Evolutionary conservation across 92 coral and sea anemone species (phyloP).

Genomic region (Zoanthus sociatus): DNA sequence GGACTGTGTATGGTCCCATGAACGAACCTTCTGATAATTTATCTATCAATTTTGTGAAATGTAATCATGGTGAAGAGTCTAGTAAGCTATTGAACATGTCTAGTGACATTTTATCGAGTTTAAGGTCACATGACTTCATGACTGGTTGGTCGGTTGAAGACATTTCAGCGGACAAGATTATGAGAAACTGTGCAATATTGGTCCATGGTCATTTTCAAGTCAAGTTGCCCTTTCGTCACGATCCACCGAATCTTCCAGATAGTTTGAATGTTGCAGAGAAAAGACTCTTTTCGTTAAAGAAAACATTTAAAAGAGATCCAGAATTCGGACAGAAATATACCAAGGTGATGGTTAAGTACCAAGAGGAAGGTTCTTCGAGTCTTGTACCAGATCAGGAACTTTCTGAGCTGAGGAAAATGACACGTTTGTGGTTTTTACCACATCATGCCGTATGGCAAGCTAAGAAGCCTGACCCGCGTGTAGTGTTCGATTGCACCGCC

Average conservation of each 20-base stretch:
- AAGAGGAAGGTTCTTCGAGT: conserved; percentile 39
- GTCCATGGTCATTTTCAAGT: conserved; percentile 7
- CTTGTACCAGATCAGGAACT: conserved; percentile 23
- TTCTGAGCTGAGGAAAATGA: conserved; percentile 17
- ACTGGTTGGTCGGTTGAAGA: conserved; percentile 27
- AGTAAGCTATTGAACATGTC: conserved; percentile 56
- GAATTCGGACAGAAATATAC: conserved; percentile 19
- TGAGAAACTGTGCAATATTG: conserved; percentile 17
- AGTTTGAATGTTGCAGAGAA: conserved; percentile 22
- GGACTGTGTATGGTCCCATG: conserved; percentile 74
- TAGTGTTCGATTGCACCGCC: conserved; percentile 36
- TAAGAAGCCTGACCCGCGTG: conserved; percentile 15
- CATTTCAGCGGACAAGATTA: conserved; percentile 13
- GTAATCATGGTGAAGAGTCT: conserved; percentile 44
- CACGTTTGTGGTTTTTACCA: conserved; percentile 16
- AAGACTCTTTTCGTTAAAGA: conserved; percentile 27
- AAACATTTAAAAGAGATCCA: conserved; percentile 30
- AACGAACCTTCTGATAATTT: conserved; percentile 36
- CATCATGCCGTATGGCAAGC: conserved; percentile 35
- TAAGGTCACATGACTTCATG: background rate
- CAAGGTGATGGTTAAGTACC: conserved; percentile 25
- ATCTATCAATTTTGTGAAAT: conserved; percentile 31
- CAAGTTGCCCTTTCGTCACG: conserved; percentile 17
- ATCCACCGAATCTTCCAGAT: conserved; percentile 39
- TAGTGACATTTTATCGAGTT: conserved; percentile 63